These are phyloP conservation scores for Poeciliopsis infans DNA, from an alignment of 2,797 vertebrate genomes.

Conservation along the genomic window DNA sequence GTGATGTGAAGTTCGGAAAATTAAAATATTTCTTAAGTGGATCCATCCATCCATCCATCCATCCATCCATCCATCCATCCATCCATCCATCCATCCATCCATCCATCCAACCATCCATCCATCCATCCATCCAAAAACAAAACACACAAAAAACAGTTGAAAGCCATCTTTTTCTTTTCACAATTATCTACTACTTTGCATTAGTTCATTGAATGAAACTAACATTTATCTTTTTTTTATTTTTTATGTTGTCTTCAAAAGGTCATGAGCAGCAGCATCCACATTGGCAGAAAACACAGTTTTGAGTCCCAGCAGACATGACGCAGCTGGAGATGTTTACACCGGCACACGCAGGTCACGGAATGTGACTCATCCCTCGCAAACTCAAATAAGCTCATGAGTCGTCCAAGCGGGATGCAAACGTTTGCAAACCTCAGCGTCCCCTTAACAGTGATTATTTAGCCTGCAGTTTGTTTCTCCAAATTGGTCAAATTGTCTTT, in stretches of 20 bases:
- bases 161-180: not conserved
- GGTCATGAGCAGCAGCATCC: constrained; percentile 7
- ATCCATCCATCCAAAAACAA: no score
- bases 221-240: no score
- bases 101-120: no score
- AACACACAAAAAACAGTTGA: no score
- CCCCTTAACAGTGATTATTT: not conserved
- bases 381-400: constrained; percentile 21
- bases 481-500: not conserved
- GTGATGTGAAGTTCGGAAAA: no score
- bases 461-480: not conserved
- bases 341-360: constrained; percentile 15
- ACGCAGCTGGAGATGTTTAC: constrained; percentile 12
- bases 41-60: no score
- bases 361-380: constrained; percentile 30
- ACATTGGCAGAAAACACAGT: not conserved
- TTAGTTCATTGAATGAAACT: not conserved
- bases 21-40: no score
- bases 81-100: no score
- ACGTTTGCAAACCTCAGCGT: constrained; percentile 27
- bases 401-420: constrained; percentile 16
- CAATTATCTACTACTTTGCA: not conserved
- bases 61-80: no score
- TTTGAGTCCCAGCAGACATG: not conserved
- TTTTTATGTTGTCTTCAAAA: not conserved